Percentiles rank a stretch among this genome's conserved stretches.
Evolutionary conservation across 2,113 vertebrate genomes (phyloP).

Genomic region (Coreoperca whiteheadi): DNA sequence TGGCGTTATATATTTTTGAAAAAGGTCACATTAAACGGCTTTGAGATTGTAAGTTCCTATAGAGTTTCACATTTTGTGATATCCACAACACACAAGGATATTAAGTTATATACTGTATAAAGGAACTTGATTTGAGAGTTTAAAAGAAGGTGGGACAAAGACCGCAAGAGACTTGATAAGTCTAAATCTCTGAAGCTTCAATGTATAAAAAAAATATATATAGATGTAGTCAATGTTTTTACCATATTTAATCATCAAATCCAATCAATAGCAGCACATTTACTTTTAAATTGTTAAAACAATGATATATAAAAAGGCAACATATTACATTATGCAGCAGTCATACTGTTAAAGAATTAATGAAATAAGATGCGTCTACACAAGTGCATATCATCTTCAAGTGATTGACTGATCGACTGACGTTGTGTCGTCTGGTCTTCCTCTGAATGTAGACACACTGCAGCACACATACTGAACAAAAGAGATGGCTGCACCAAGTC

Average conservation of each 20-base stretch:
- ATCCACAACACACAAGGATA: conserved; percentile 15
- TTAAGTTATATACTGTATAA: neutral
- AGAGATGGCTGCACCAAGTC: neutral
- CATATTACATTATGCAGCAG: neutral
- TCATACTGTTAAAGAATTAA: neutral
- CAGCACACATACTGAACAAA: neutral
- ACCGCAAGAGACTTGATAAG: neutral
- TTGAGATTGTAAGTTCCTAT: neutral
- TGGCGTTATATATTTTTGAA: neutral
- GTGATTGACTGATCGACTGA: neutral
- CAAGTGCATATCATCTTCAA: conserved; percentile 8
- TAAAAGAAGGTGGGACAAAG: neutral
- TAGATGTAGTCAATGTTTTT: too few species aligned
- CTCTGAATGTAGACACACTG: conserved; percentile 19
- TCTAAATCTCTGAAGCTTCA: neutral
- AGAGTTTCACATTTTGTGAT: conserved; percentile 3
- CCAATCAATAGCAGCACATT: neutral
- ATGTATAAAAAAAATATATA: neutral
- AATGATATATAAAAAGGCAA: neutral
- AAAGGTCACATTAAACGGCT: neutral
- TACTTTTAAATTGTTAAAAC: neutral
- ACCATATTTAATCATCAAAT: neutral
- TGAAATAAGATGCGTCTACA: neutral
- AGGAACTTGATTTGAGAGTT: conserved; percentile 21
- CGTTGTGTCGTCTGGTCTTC: neutral